Percentiles rank a stretch among this genome's conserved stretches.
phyloP scores from a whole-genome alignment of 2,113 vertebrate species.

The Podiceps cristatus region DNA sequence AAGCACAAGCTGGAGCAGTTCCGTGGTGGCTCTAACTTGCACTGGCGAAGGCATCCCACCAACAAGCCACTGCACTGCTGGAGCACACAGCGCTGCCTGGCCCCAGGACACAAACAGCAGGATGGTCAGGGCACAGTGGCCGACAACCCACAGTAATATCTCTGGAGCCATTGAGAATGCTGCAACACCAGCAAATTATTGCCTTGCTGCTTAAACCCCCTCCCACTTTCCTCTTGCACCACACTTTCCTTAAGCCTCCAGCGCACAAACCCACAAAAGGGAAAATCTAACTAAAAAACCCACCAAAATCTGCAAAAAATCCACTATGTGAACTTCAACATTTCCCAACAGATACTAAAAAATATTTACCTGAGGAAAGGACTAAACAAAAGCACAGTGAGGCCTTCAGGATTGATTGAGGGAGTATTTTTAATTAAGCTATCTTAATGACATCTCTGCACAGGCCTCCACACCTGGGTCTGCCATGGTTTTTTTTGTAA shows the following conservation, averaged over 20 bases:
- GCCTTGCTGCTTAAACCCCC: background rate
- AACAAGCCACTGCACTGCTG: background rate
- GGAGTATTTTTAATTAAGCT: rapidly evolving
- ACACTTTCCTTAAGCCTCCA: background rate
- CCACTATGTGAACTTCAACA: rapidly evolving
- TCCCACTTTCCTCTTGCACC: background rate
- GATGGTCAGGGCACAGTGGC: background rate
- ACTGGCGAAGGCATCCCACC: background rate
- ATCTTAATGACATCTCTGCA: background rate
- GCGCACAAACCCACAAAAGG: background rate
- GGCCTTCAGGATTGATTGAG: background rate
- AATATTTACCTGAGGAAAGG: background rate
- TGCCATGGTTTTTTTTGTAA: background rate
- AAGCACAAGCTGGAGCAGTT: background rate
- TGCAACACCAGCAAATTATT: background rate
- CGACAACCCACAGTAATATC: background rate
- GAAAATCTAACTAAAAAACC: background rate
- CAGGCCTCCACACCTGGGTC: background rate
- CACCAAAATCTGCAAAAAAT: background rate
- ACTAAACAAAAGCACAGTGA: background rate
- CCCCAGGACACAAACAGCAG: background rate
- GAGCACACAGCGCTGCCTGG: background rate
- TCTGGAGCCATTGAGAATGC: background rate
- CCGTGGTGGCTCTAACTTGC: rapidly evolving
- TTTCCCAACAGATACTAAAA: background rate